Base-by-base conservation (phyloP, 2,888 invertebrate species). In the Dascillus cervinus region DNA sequence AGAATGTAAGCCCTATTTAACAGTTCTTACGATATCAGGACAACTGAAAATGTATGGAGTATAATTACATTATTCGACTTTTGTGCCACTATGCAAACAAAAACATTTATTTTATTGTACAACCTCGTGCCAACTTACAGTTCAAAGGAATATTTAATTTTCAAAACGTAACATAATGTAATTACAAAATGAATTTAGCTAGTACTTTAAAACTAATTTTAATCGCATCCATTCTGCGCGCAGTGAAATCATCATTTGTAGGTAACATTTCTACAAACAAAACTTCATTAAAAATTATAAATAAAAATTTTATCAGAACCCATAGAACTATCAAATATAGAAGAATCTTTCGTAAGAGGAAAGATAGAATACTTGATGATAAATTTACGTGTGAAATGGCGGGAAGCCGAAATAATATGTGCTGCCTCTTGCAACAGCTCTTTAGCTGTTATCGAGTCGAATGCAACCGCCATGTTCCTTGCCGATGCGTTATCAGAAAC, bases 401-500 rank as follows among this genome's bases (percentile, higher is more conserved):
- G 8, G 0, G 34, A 34, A 30, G 34, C 29, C 11, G 12, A 29
- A 21, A 12, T 30, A 11, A 12, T 21, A 11, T 34, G 34, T n/a
- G 4, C 14, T 9, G 11, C 21, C 3, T 4, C 3, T 4, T 10
- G 14, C 3, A 2, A 13, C 5, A 29, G 35, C 5, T 22, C 20
- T 1, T 26, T 36, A 11, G 31, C 31, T 12, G 27, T 31, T 27
- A 9, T 31, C 2, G 10, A 31, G 6, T 11, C 12, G 2, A 1
- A 11, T 1, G 20, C 23, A n/a, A 23, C 19, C 11, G 13, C 15
- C 8, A 12, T 9, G 4, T 36, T 32, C 19, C 11, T 36, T 4
- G 31, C 25, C 3, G 20, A 19, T 24, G 30, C 31, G 6, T 13
- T 36, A 19, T 21, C 30, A n/a, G 35, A 30, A 32, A 23, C 35